Conservation (phyloP, 2,888 invertebrate species). For the Ceriagrion tenellum region DNA sequence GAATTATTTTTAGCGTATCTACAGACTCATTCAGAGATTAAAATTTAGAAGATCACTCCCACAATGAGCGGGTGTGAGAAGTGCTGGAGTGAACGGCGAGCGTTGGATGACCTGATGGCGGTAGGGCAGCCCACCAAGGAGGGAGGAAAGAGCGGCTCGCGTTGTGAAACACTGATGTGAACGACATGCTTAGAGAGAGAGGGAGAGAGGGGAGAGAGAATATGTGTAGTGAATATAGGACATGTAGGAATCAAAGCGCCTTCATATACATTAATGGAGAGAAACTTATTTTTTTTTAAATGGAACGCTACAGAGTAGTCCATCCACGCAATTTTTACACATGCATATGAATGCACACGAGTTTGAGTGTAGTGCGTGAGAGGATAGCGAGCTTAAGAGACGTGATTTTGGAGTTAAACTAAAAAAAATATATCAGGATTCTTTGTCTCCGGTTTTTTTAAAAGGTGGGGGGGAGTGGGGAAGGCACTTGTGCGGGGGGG, state of each 20-base stretch:
- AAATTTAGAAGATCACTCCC: neutral
- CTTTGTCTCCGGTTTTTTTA: neutral
- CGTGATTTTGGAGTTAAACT: neutral
- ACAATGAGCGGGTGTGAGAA: neutral
- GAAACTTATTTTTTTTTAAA: neutral
- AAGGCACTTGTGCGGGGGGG: neutral
- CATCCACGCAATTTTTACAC: neutral
- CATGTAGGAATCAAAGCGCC: neutral
- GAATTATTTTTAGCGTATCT: too few relatives aligned
- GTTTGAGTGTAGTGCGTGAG: neutral
- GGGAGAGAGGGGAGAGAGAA: too few relatives aligned
- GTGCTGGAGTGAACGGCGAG: neutral
- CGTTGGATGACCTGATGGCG: neutral
- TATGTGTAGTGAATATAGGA: neutral
- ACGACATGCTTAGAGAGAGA: neutral
- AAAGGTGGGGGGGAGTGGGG: neutral
- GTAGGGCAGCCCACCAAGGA: neutral
- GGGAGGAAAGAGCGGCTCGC: neutral
- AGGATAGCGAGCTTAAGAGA: neutral
- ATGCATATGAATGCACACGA: neutral
- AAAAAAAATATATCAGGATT: neutral
- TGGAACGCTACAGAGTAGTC: too few relatives aligned
- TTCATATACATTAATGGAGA: neutral
- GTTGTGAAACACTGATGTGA: neutral
- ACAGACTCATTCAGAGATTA: too few relatives aligned